Base-by-base conservation (phyloP, 1,140 invertebrate genomes). In the Tetragnatha versicolor region DNA sequence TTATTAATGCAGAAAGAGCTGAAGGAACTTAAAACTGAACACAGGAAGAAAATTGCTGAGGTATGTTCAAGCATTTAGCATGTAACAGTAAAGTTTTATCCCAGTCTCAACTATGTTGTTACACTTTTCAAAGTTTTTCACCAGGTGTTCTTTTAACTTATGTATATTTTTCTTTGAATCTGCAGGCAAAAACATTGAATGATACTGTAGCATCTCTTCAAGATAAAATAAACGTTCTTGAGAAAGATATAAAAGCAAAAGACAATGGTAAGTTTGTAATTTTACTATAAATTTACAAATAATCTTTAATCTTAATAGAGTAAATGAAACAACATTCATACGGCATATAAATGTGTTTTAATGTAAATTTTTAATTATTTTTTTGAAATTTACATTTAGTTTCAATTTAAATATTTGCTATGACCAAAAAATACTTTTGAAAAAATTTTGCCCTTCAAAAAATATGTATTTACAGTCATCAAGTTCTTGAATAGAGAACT, bases 401-500 rank as follows among this genome's bases (percentile, higher is more conserved):
- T 55, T 55, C 51, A 55, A 1, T 20, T 27, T 22, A 3, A 25
- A 12, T 25, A 25, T 27, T 55, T 55, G 27, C 27, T 55, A 55
- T 17, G 12, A 47, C 42, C 20, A 12, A 47, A 47, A 47, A 12
- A 47, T n/a, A n/a, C n/a, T n/a, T n/a, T n/a, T n/a, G n/a, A n/a
- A n/a, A n/a, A n/a, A n/a, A n/a, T n/a, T n/a, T n/a, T n/a, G n/a
- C n/a, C n/a, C n/a, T n/a, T n/a, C n/a, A n/a, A 33, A n/a, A 6
- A n/a, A 4, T 33, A 20, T 51, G 33, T 22, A 60, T 39, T 31
- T 73, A 27, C 10, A 60, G 53, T 73, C 9, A 73, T 73, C 35
- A 73, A 73, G 10, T 73, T 31, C 31, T 25, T 60, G 17, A 73
- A 73, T 39, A 51, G 53, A 3, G 33, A 73, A 47, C 69, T 73